Evolutionary conservation across 2,113 vertebrate species (phyloP).

Genomic region (Ciconia maguari): DNA sequence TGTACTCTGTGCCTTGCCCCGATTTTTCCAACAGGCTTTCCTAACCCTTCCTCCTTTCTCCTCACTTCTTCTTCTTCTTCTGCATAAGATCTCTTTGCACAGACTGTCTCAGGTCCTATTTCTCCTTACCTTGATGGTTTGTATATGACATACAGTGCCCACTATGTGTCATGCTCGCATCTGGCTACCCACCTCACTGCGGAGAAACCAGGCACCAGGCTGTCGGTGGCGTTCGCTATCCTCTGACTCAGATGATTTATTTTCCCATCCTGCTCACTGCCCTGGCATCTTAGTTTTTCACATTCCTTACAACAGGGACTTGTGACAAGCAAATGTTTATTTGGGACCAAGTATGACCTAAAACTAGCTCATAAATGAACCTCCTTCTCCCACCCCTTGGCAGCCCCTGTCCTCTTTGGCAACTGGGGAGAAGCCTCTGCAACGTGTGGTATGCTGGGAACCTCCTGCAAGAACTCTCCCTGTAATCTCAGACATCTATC

Average conservation of each 20-base stretch:
- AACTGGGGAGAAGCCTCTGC: conserved; percentile 27
- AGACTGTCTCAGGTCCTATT: not conserved
- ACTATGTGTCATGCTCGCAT: not conserved
- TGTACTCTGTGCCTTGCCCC: not conserved
- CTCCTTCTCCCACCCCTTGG: not conserved
- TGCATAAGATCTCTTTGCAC: not conserved
- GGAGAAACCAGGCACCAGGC: not conserved
- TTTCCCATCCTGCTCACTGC: not conserved
- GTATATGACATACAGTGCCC: rapidly evolving
- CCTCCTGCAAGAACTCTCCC: not conserved
- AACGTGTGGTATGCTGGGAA: conserved; percentile 15
- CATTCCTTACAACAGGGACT: not conserved
- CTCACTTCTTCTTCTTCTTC: not conserved
- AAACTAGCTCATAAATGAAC: conserved; percentile 10
- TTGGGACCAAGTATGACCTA: not conserved
- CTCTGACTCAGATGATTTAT: not conserved
- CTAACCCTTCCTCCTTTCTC: not conserved
- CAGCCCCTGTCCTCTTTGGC: not conserved
- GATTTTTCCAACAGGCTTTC: not conserved
- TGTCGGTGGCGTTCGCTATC: rapidly evolving
- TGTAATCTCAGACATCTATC: not conserved
- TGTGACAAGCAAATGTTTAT: not conserved
- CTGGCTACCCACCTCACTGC: not conserved
- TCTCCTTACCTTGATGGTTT: not conserved
- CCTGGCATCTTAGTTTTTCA: not conserved